Evolutionary conservation across 1,140 invertebrate genomes (phyloP), one percentile per base, ranked within the genome.

Genomic region (Tetramorium alpestre): DNA sequence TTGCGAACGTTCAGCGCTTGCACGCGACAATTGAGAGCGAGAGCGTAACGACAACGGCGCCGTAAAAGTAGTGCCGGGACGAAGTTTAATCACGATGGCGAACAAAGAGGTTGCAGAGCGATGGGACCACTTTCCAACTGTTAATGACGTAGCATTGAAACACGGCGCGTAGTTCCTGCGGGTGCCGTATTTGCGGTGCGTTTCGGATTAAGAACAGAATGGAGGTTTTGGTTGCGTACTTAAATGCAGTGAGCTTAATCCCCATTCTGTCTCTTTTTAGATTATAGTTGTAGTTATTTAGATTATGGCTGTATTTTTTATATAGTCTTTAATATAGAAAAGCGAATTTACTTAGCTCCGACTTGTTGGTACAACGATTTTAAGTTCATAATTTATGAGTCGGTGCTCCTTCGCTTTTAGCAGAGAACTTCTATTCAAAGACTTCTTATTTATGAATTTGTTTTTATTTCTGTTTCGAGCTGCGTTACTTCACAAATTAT

Each of bases 101-200:
- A 56, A 81, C 78, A 81, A 81, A 81, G 65, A 70, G 65, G 33
- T 28, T 33, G 28, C 33, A 13, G 49, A 47, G 11, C 62, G 64
- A 70, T 49, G 47, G 62, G 22, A 49, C 78, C 41, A 81, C 65
- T 81, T 81, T 81, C 78, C 65, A 81, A 56, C 78, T 70, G 65
- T 81, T 81, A 81, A 81, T 47, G 65, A 81, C 67, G 51, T 44
- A 72, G 78, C 78, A 81, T 81, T 81, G 78, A 70, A 81, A 72
- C 38, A 18, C 38, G 49, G 10, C 65, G 49, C 49, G 38, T 22
- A 16, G 47, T 56, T 56, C 41, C 65, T 69, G 77, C 78, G 16
- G 38, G 38, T 41, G 8, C 38, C 33, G 49, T 81, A 18, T 81
- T 72, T 58, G 78, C 65, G 51, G 18, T 5, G 33, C 49, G 18